Conservation (phyloP, 2,888 invertebrate species). For the Zaprionus lineosus region DNA sequence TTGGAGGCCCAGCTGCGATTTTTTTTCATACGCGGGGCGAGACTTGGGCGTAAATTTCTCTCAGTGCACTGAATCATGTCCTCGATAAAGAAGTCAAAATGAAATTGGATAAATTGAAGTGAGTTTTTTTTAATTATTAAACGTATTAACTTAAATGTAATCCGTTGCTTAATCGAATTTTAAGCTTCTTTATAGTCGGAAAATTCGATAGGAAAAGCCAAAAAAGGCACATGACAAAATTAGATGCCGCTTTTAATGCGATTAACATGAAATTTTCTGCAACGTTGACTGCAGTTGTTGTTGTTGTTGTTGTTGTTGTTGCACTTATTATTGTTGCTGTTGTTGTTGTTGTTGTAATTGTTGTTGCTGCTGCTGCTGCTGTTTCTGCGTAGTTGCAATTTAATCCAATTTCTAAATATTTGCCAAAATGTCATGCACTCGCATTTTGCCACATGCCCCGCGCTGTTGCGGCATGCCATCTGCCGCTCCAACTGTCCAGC, state of each 20-base stretch:
- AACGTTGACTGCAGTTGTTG: slow-evolving; percentile 7
- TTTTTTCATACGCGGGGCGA: too few relatives aligned
- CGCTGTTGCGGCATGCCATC: slow-evolving; percentile 7
- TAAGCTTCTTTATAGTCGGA: not conserved
- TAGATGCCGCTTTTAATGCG: slow-evolving; percentile 29
- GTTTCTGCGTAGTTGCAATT: slow-evolving; percentile 17
- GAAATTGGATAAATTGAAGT: too few relatives aligned
- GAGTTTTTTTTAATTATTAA: not conserved
- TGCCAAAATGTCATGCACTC: slow-evolving; percentile 46
- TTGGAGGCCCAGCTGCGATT: too few relatives aligned
- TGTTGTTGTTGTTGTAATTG: slow-evolving; percentile 2
- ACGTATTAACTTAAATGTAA: not conserved
- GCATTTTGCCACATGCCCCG: not conserved
- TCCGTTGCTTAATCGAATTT: not conserved
- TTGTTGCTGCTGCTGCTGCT: not conserved
- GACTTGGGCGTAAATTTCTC: too few relatives aligned
- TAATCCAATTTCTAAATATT: slow-evolving; percentile 58
- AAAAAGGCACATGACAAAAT: slow-evolving; percentile 1
- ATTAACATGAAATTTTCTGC: slow-evolving; percentile 28
- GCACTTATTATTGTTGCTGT: not conserved
- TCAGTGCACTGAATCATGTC: too few relatives aligned
- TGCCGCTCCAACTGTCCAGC: slow-evolving; percentile 1
- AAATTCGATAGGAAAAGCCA: not conserved
- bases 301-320: not conserved
- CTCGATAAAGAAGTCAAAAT: too few relatives aligned